Evolutionary conservation across 2,797 vertebrate genomes (phyloP).

Genomic region (Lagothrix lagotricha): DNA sequence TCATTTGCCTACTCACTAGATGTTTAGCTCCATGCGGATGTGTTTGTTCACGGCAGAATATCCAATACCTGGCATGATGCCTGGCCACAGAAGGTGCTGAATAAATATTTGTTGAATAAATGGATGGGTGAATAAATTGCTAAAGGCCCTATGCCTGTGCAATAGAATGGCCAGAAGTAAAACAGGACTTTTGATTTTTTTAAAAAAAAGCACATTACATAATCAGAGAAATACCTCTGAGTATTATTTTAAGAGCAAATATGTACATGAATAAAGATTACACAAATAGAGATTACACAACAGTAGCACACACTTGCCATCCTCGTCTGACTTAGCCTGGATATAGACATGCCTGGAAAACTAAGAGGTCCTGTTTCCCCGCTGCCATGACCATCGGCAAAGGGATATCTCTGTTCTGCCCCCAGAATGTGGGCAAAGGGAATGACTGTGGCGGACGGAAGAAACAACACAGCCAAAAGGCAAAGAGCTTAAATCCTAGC

Average conservation of each 20-base stretch:
- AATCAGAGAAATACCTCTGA: slow-evolving; percentile 31
- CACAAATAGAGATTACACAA: background rate
- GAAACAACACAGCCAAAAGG: background rate
- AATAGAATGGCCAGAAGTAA: slow-evolving; percentile 28
- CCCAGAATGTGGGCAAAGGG: background rate
- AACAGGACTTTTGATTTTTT: background rate
- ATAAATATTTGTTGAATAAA: slow-evolving; percentile 56
- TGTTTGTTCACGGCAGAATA: background rate
- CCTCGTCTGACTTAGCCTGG: background rate
- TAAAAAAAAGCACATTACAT: background rate
- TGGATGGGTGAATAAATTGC: slow-evolving; percentile 47
- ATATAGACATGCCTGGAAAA: rapidly evolving
- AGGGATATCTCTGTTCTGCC: background rate
- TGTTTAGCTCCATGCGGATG: background rate
- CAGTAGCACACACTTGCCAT: background rate
- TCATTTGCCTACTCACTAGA: background rate
- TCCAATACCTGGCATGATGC: background rate
- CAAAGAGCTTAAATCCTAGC: background rate
- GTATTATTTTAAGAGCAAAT: slow-evolving; percentile 52
- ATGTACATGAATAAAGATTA: background rate
- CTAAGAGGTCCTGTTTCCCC: background rate
- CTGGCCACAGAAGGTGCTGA: background rate
- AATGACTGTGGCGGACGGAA: background rate
- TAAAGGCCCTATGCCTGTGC: background rate
- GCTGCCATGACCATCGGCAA: background rate